Evolutionary conservation across 2,888 invertebrate species (phyloP).

Genomic region (Malthinus flaveolus): DNA sequence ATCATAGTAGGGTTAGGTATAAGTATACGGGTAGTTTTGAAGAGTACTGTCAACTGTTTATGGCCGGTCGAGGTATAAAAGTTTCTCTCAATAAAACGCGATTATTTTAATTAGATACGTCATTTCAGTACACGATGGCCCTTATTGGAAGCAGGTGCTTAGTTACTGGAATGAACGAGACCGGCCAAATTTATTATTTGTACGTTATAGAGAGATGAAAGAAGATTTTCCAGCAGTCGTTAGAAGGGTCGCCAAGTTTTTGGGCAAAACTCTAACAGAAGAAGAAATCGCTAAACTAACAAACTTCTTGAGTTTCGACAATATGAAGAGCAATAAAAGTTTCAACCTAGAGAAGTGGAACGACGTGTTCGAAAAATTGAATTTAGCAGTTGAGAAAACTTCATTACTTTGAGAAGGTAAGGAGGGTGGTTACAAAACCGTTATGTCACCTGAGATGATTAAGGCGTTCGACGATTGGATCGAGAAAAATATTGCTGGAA

Average conservation of each 20-base stretch:
- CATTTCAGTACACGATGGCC: conserved; percentile 64
- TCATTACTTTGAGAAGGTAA: conserved; percentile 50
- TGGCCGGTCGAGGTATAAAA: conserved; percentile 9
- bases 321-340: conserved; percentile 62
- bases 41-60: conserved; percentile 4
- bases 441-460: conserved; percentile 73
- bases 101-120: not conserved
- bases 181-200: conserved; percentile 67
- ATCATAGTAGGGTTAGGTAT: not conserved
- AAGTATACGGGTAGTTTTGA: not conserved
- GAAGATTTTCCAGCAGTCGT: conserved; percentile 45
- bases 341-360: conserved; percentile 52
- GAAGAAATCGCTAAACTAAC: conserved; percentile 37
- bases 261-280: conserved; percentile 38
- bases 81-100: conserved; percentile 43
- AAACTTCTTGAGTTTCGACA: conserved; percentile 44
- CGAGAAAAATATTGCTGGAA: conserved; percentile 62
- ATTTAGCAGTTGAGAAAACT: not conserved
- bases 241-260: conserved; percentile 35
- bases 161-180: conserved; percentile 69
- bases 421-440: conserved; percentile 48
- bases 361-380: not conserved
- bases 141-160: conserved; percentile 72
- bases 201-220: conserved; percentile 75
- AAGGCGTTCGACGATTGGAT: conserved; percentile 74